Percentiles rank a stretch among this genome's conserved stretches.
Evolutionary conservation across 2,797 vertebrate genomes (phyloP).

Genomic region (Eleutherodactylus coqui): DNA sequence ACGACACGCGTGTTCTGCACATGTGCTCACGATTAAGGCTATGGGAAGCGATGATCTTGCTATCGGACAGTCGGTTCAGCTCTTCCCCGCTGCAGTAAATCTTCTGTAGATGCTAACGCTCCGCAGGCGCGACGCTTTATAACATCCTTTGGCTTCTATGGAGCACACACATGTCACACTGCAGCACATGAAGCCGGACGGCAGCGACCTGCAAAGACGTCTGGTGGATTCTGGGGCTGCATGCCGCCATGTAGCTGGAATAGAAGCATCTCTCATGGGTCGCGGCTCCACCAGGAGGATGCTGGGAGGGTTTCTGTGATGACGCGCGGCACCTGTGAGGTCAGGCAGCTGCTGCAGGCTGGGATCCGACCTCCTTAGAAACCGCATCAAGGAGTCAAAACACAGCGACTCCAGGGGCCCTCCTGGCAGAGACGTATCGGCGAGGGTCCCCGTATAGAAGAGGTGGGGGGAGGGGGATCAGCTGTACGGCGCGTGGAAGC

Average conservation of each 20-base stretch:
- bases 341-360: slow-evolving; percentile 13
- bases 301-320: not conserved
- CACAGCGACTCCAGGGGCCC: slow-evolving; percentile 19
- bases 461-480: not conserved
- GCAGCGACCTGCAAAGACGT: no score
- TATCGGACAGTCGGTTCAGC: not conserved
- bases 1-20: not conserved
- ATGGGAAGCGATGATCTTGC: slow-evolving; percentile 35
- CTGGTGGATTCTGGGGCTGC: not conserved
- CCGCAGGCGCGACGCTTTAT: no score
- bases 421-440: slow-evolving; percentile 10
- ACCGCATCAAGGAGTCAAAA: slow-evolving; percentile 55
- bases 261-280: not conserved
- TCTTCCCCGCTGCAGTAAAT: no score
- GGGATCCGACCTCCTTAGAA: slow-evolving; percentile 45
- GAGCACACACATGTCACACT: no score
- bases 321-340: slow-evolving; percentile 25
- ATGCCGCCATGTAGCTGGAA: not conserved
- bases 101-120: no score
- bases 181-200: no score
- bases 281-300: not conserved
- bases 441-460: not conserved
- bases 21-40: slow-evolving; percentile 21
- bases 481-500: not conserved
- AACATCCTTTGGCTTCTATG: no score